These are phyloP conservation scores for Drosophila affinis DNA, from an alignment of 2,888 invertebrate genomes.

Conservation along the genomic window DNA sequence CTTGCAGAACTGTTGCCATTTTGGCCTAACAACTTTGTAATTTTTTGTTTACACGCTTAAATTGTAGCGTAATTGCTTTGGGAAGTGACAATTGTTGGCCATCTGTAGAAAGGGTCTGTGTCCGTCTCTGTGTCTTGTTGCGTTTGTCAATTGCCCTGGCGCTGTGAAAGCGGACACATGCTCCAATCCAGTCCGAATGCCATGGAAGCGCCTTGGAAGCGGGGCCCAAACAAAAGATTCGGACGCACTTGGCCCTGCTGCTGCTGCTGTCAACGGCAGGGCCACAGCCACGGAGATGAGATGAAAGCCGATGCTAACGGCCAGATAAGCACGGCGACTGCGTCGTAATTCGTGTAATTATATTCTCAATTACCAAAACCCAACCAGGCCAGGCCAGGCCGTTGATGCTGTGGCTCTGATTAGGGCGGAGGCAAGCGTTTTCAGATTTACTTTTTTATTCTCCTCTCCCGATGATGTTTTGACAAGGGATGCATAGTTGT, in stretches of 20 bases:
- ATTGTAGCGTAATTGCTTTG: conserved; percentile 77
- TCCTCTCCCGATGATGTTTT: background rate
- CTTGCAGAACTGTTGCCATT: conserved; percentile 72
- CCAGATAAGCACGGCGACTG: conserved; percentile 73
- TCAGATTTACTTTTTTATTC: conserved; percentile 33
- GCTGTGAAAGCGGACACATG: conserved; percentile 75
- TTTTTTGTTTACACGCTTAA: conserved; percentile 80
- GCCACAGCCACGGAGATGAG: conserved; percentile 61
- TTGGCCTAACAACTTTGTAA: conserved; percentile 76
- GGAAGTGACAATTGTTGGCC: conserved; percentile 74
- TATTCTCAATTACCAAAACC: conserved; percentile 81
- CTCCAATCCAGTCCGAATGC: conserved; percentile 8
- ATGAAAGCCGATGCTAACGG: conserved; percentile 74
- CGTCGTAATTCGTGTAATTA: conserved; percentile 82
- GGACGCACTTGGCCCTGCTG: conserved; percentile 60
- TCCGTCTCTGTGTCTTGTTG: conserved; percentile 17
- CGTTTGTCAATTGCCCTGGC: conserved; percentile 57
- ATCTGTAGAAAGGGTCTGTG: conserved; percentile 5
- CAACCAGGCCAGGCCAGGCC: conserved; percentile 38
- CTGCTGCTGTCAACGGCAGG: conserved; percentile 54
- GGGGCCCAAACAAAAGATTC: conserved; percentile 18
- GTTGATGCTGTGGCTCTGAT: conserved; percentile 44
- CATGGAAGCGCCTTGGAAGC: conserved; percentile 20
- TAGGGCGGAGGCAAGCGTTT: conserved; percentile 48
- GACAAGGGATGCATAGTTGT: background rate